Base-by-base conservation (phyloP, 2,113 vertebrate species). In the Sphaerodactylus townsendi region DNA sequence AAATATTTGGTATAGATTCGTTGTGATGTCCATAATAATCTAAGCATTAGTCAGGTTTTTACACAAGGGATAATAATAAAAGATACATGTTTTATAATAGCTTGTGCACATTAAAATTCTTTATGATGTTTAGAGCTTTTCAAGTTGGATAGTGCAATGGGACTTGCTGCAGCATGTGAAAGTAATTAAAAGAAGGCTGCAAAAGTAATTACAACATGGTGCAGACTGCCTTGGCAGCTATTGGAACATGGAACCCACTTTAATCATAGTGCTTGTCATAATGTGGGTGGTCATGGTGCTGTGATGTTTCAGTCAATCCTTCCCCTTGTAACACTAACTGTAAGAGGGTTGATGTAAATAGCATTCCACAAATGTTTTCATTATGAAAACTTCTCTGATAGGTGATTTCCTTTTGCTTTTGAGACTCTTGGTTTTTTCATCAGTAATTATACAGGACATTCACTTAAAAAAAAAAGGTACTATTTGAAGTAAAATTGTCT, bases 271-370 rank as follows among this genome's bases (percentile, higher is more conserved):
- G 84, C 94, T 95, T 95, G 93, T 91, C 91, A 74, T 89, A 69
- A 85, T 87, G 95, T 95, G 96, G 96, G 96, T 96, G 96, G 96
- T 93, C 95, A 91, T 2, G 35, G 86, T 80, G 90, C 90, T 28
- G 85, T 93, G 86, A 88, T 37, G 0, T 85, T 90, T 85, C 87
- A 88, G 92, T 88, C 91, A 74, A 33, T 78, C 68, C 72, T 91
- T 89, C 79, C 84, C 84, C 19, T 0, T 85, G 84, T 10, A 64
- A 84, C 90, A 88, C 56, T 71, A 71, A 33, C 75, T 94, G 88
- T 90, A 92, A 90, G 44, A 90, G 84, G 90, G 72, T 77, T 87
- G 86, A 82, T 92, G 89, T 91, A 94, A 93, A 94, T 86, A 93
- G 87, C 89, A 89, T 91, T 96, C 91, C 89, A 85, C 37, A 82